phyloP scores from a whole-genome alignment of 2,888 invertebrate species.

The Laspeyria flexula region DNA sequence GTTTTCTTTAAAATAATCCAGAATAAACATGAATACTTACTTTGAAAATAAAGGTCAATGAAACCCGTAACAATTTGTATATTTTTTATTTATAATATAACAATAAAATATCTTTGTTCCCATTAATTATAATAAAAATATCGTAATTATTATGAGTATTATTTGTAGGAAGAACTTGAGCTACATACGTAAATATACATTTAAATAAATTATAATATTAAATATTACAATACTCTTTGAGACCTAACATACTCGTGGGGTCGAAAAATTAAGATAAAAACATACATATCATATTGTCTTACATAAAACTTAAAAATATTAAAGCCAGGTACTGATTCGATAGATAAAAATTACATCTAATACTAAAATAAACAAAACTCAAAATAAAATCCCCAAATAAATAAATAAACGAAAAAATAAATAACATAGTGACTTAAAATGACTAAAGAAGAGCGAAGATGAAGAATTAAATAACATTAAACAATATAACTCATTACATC shows the following conservation, averaged over 20 bases:
- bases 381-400: constrained; percentile 56
- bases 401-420: constrained; percentile 38
- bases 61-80: constrained; percentile 32
- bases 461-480: constrained; percentile 22
- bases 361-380: constrained; percentile 48
- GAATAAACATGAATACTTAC: background rate
- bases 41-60: background rate
- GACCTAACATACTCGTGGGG: constrained; percentile 36
- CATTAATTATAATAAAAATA: constrained; percentile 21
- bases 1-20: too few species aligned
- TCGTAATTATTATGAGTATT: constrained; percentile 37
- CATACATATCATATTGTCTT: constrained; percentile 40
- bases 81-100: constrained; percentile 40
- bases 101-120: constrained; percentile 34
- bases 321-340: constrained; percentile 72
- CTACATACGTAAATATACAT: constrained; percentile 20
- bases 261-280: constrained; percentile 9
- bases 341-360: constrained; percentile 48
- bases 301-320: constrained; percentile 72
- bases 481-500: constrained; percentile 20
- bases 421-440: constrained; percentile 39
- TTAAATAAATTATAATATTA: constrained; percentile 18
- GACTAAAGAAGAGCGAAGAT: constrained; percentile 35
- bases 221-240: constrained; percentile 12
- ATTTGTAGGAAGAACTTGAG: constrained; percentile 21